Base-by-base conservation (phyloP, 2,888 invertebrate genomes). In the Aphodius sticticus region DNA sequence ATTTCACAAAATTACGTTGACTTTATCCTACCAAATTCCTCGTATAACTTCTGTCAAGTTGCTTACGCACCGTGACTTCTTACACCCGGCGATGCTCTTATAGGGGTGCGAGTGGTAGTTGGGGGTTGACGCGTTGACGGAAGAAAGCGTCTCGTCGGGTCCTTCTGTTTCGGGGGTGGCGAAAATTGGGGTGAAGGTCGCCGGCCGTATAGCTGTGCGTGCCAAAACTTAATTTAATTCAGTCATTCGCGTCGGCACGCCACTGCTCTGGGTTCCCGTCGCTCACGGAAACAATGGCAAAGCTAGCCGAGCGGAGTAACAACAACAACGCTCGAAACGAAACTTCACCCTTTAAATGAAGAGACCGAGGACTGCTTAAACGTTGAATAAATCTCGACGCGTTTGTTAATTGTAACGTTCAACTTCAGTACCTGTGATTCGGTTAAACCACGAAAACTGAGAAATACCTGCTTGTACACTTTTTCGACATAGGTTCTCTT, bases 121-220 rank as follows among this genome's bases (percentile, higher is more conserved):
- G 26, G 53, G 12, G 53, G 53, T 53, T 53, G 53, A 53, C 53
- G 12, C 7, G 9, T 53, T 12, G 53, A 53, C 53, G 7, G 53
- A 53, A 53, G 53, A 53, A 53, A 53, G 9, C 7, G 53, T 53
- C 26, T 26, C 53, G 53, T 53, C 53, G 53, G 12, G 53, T 53
- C 53, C 53, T 53, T 53, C 53, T 53, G 53, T 53, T 2, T 53
- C 53, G 53, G 9, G 53, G 53, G 53, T 53, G 53, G 53, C 53
- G 53, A 53, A 53, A 53, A 53, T 53, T 53, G 53, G 53, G 53
- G 53, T 53, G 53, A 53, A 53, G 53, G 53, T 53, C 53, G 53
- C 53, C 53, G 53, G 53, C 12, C 12, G 53, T 53, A 53, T 53
- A 53, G 53, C 53, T 53, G 53, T 53, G 53, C 53, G 53, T 53